A percentile compares a stretch with the other conserved stretches of the same genome.
phyloP scores from a whole-genome alignment of 2,888 invertebrate species.

The Epistrophe grossulariae region DNA sequence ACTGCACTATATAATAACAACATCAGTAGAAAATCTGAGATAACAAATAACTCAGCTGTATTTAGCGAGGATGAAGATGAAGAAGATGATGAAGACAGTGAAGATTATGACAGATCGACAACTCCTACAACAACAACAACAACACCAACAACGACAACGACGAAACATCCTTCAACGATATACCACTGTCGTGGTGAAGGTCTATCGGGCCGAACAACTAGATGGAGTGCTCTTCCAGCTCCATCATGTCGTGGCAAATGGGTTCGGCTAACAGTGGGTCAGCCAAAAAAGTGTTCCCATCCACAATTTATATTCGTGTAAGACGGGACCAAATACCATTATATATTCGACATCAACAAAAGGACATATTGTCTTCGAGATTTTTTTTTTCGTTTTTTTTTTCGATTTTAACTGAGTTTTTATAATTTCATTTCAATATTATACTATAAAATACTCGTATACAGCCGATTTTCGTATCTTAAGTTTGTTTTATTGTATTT shows the following conservation, averaged over 20 bases:
- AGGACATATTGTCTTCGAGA: constrained; percentile 67
- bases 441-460: constrained; percentile 34
- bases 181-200: constrained; percentile 92
- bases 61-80: constrained; percentile 76
- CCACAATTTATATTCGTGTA: constrained; percentile 84
- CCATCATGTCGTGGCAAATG: constrained; percentile 96
- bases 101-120: constrained; percentile 75
- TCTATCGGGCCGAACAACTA: constrained; percentile 89
- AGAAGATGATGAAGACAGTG: constrained; percentile 53
- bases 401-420: background rate
- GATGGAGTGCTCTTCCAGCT: constrained; percentile 93
- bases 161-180: constrained; percentile 77
- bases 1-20: constrained; percentile 22
- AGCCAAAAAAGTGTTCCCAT: constrained; percentile 83
- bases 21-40: constrained; percentile 70
- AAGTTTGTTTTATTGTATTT: constrained; percentile 2
- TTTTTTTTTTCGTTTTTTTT: constrained; percentile 12
- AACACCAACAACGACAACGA: constrained; percentile 77
- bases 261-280: constrained; percentile 86
- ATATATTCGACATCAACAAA: constrained; percentile 35
- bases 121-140: constrained; percentile 76
- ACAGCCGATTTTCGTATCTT: background rate
- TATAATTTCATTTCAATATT: constrained; percentile 14
- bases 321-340: constrained; percentile 60
- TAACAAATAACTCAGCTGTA: constrained; percentile 76